A percentile compares a stretch with the other conserved stretches of the same genome.
Evolutionary conservation across 2,797 vertebrate genomes (phyloP).

Genomic region (Poecile montanus): DNA sequence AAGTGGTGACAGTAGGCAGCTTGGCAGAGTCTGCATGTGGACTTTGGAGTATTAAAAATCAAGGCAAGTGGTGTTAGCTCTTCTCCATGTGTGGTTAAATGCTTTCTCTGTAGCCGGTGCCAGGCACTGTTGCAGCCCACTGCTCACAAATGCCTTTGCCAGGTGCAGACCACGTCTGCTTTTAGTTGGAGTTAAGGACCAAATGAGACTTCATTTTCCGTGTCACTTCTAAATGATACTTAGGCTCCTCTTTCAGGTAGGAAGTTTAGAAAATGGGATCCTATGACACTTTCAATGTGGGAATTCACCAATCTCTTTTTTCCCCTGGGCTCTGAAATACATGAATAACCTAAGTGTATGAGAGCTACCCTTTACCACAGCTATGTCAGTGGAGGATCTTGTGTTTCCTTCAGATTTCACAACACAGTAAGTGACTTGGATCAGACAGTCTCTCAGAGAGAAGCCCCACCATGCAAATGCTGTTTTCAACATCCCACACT

Average conservation of each 20-base stretch:
- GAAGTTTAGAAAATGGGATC: neutral
- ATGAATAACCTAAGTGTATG: neutral
- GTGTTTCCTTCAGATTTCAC: conserved; percentile 1
- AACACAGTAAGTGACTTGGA: neutral
- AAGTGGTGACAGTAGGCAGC: conserved; percentile 8
- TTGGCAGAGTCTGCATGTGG: neutral
- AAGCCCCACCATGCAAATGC: neutral
- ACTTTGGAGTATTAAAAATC: neutral
- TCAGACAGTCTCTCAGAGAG: neutral
- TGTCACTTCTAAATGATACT: conserved; percentile 1
- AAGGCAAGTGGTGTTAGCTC: conserved; percentile 13
- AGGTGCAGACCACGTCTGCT: conserved; percentile 24
- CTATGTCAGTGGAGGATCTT: neutral
- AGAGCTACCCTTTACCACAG: neutral
- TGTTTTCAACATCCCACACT: neutral
- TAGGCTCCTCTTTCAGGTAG: neutral
- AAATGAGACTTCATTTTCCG: neutral
- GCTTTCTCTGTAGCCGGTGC: conserved; percentile 20
- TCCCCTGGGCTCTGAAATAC: neutral
- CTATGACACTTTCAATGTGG: neutral
- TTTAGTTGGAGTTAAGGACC: conserved; percentile 12
- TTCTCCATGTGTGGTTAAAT: conserved; percentile 46
- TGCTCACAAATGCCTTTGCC: conserved; percentile 47
- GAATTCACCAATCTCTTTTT: neutral
- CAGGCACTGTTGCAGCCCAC: neutral